A percentile compares a stretch with the other conserved stretches of the same genome.
Evolutionary conservation across 30 jellyfish, hydroid and myxozoan species (phyloP).

Genomic region (Pelagia noctiluca): DNA sequence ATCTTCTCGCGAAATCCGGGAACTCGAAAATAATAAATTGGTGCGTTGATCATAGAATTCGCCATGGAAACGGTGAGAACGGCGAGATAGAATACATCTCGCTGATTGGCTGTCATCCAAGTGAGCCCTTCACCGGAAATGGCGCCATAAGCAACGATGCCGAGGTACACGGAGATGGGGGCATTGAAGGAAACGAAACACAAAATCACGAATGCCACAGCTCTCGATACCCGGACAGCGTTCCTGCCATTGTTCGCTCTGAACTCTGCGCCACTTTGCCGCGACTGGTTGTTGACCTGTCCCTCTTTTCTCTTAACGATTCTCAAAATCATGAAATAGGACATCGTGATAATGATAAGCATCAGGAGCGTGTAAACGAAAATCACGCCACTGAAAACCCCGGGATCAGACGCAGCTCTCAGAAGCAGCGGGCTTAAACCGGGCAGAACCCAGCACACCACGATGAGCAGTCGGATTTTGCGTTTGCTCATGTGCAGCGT

Average conservation of each 20-base stretch:
- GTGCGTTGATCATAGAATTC: slow-evolving; percentile 82
- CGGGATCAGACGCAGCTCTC: slow-evolving; percentile 7
- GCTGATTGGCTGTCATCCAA: neutral
- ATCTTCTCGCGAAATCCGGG: slow-evolving; percentile 59
- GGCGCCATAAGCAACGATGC: slow-evolving; percentile 13
- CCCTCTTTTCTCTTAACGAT: slow-evolving; percentile 49
- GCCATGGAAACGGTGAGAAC: slow-evolving; percentile 36
- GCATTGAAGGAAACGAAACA: slow-evolving; percentile 48
- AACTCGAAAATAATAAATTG: slow-evolving; percentile 73
- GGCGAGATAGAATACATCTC: slow-evolving; percentile 38
- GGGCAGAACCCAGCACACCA: slow-evolving; percentile 66
- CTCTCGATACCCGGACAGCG: slow-evolving; percentile 53
- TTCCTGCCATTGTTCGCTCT: neutral
- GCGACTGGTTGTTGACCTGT: slow-evolving; percentile 12
- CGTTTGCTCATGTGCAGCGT: slow-evolving; percentile 59
- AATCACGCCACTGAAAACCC: slow-evolving; percentile 54
- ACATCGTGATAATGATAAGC: slow-evolving; percentile 39
- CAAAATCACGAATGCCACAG: slow-evolving; percentile 20
- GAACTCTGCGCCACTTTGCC: neutral
- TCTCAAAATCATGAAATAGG: slow-evolving; percentile 53
- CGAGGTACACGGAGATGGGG: slow-evolving; percentile 62
- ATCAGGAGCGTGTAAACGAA: slow-evolving; percentile 41
- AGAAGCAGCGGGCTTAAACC: slow-evolving; percentile 53
- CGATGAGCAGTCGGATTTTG: slow-evolving; percentile 15
- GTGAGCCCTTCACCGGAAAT: slow-evolving; percentile 8